Conservation (phyloP, 1,140 invertebrate genomes). For the Polypedilum pembai region DNA sequence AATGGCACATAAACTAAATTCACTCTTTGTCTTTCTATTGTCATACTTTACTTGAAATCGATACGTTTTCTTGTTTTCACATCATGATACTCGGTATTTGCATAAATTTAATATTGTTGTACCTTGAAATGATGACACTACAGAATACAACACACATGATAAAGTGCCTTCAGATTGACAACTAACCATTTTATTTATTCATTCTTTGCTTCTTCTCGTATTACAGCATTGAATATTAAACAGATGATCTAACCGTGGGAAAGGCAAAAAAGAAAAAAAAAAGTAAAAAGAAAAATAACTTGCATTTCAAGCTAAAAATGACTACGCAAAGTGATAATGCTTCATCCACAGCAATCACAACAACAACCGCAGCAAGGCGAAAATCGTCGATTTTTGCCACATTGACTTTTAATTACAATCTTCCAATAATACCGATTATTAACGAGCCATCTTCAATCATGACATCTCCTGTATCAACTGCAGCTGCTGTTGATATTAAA, state of each 20-base stretch:
- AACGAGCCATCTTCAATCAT: not conserved
- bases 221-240: slow-evolving; percentile 1
- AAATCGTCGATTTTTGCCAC: not conserved
- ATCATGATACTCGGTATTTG: not conserved
- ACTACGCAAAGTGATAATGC: not conserved
- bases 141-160: not conserved
- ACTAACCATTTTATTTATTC: not conserved
- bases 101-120: not conserved
- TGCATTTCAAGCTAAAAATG: not conserved
- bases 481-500: not conserved
- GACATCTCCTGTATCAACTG: not conserved
- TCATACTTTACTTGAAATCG: not conserved
- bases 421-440: slow-evolving; percentile 6
- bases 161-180: not conserved
- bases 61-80: not conserved
- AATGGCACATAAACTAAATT: too few species aligned
- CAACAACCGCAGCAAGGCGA: not conserved
- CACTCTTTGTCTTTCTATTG: not conserved
- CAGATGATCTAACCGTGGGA: slow-evolving; percentile 3
- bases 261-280: not conserved
- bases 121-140: not conserved
- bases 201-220: not conserved
- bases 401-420: slow-evolving; percentile 1
- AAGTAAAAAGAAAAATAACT: not conserved
- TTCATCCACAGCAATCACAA: not conserved